Evolutionary conservation across 2,888 invertebrate genomes (phyloP).

Genomic region (Portevinia maculata): DNA sequence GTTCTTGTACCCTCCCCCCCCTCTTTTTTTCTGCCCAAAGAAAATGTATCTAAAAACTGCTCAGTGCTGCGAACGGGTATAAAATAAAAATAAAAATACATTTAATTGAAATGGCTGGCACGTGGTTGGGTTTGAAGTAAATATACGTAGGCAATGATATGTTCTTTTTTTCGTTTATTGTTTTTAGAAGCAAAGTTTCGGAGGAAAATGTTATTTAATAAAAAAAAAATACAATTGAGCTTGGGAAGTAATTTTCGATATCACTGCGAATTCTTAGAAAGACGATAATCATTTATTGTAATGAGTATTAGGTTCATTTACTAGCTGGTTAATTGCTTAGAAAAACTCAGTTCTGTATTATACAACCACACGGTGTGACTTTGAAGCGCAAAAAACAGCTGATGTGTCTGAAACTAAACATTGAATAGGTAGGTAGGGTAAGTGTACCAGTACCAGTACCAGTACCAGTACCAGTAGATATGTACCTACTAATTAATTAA

Average conservation of each 20-base stretch:
- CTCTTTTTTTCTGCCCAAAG: neutral
- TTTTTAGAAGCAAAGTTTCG: conserved; percentile 15
- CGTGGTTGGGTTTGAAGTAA: conserved; percentile 37
- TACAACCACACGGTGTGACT: too few species aligned
- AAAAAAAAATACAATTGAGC: conserved; percentile 16
- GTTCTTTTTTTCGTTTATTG: conserved; percentile 14
- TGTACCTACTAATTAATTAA: too few species aligned
- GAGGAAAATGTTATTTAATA: conserved; percentile 15
- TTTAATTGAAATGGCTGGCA: conserved; percentile 46
- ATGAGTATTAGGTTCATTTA: neutral
- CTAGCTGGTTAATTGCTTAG: neutral
- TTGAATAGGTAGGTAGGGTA: too few species aligned
- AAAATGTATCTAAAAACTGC: conserved; percentile 9
- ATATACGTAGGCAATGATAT: conserved; percentile 14
- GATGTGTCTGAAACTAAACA: too few species aligned
- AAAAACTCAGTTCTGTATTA: too few species aligned
- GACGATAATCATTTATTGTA: neutral
- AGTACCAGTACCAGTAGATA: too few species aligned
- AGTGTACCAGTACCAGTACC: too few species aligned
- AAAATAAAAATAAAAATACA: conserved; percentile 16
- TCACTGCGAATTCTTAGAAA: neutral
- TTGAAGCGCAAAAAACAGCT: too few species aligned
- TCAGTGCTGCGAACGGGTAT: neutral
- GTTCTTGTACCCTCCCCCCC: conserved; percentile 15
- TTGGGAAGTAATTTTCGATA: neutral